phyloP scores from a whole-genome alignment of 2,113 vertebrate genomes.

The Camelus dromedarius region DNA sequence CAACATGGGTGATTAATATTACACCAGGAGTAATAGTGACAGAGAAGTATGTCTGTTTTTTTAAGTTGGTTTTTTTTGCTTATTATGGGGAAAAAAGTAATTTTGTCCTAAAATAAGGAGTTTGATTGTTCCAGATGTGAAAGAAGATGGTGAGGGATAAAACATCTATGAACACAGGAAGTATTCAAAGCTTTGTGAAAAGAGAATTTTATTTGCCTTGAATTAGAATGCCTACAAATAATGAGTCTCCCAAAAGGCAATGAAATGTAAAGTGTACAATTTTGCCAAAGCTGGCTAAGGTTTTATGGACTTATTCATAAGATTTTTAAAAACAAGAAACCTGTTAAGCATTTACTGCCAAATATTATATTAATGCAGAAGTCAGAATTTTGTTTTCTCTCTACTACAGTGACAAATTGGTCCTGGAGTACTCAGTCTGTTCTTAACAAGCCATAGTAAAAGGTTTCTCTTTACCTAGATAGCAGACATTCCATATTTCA shows the following conservation, averaged over 20 bases:
- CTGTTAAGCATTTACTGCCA: neutral
- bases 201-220: slow-evolving; percentile 37
- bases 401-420: neutral
- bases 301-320: slow-evolving; percentile 17
- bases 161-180: neutral
- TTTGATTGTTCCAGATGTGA: neutral
- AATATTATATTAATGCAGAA: neutral
- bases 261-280: neutral
- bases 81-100: neutral
- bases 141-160: neutral
- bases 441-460: neutral
- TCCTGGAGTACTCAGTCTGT: neutral
- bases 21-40: neutral
- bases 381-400: slow-evolving; percentile 38
- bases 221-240: slow-evolving; percentile 43
- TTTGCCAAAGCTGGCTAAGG: neutral
- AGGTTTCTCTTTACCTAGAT: neutral
- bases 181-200: neutral
- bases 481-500: neutral
- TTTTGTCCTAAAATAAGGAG: neutral
- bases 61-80: slow-evolving; percentile 8
- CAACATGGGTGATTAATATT: neutral
- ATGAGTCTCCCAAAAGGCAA: neutral
- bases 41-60: neutral
- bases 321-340: neutral